A percentile compares a stretch with the other conserved stretches of the same genome.
phyloP scores from a whole-genome alignment of 2,888 invertebrate species.

The Geophilus truncorum region DNA sequence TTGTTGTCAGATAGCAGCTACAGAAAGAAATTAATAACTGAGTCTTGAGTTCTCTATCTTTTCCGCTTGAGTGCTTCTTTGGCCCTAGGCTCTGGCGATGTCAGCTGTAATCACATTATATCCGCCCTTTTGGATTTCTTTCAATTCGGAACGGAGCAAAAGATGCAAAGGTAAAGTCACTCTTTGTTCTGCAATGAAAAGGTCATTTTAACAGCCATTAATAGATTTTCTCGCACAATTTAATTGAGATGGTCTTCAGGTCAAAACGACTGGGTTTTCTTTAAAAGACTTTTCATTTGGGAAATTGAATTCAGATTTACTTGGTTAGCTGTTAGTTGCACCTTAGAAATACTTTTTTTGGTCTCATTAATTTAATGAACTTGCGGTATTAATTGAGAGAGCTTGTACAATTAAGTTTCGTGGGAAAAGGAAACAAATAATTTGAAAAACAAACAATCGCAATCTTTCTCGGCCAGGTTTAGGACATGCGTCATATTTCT shows the following conservation, averaged over 20 bases:
- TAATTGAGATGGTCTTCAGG: not conserved
- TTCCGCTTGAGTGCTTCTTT: not conserved
- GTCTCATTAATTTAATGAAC: no score
- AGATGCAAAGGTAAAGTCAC: not conserved
- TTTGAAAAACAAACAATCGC: not conserved
- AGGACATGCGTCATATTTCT: not conserved
- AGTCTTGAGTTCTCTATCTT: constrained; percentile 8
- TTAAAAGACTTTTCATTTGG: not conserved
- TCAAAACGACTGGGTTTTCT: not conserved
- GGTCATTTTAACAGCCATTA: constrained; percentile 1
- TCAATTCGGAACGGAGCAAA: not conserved
- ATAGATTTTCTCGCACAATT: not conserved
- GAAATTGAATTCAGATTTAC: not conserved
- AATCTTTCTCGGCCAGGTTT: not conserved
- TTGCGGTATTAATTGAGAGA: no score
- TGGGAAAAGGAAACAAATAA: not conserved
- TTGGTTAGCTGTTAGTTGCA: no score
- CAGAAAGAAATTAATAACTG: constrained; percentile 10
- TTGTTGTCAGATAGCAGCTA: constrained; percentile 16
- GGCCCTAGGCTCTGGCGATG: constrained; percentile 6
- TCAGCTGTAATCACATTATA: constrained; percentile 16
- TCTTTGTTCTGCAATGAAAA: not conserved
- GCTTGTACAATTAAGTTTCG: no score
- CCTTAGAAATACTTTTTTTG: no score
- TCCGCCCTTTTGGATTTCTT: constrained; percentile 16